Conservation (phyloP, 2,888 invertebrate species). For the Heliconius erato region DNA sequence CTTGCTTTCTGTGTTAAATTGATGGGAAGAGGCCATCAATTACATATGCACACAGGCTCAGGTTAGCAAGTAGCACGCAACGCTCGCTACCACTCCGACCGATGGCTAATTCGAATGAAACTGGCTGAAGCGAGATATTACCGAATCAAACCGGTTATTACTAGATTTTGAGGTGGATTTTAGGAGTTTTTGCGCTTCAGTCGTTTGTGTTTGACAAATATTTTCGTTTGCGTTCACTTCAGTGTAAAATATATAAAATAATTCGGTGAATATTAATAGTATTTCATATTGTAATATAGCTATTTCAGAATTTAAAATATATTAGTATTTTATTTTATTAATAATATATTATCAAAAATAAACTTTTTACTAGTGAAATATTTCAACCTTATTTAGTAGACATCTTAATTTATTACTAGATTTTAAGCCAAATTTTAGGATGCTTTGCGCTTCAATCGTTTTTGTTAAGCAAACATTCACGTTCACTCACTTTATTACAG, state of each 20-base stretch:
- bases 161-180: conserved; percentile 59
- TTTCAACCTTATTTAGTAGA: too few species aligned
- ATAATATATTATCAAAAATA: too few species aligned
- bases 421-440: background rate
- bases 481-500: conserved; percentile 8
- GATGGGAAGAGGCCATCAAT: conserved; percentile 71
- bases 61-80: conserved; percentile 67
- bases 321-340: too few species aligned
- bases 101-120: conserved; percentile 61
- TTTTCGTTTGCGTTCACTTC: background rate
- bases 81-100: conserved; percentile 61
- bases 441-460: background rate
- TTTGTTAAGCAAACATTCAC: conserved; percentile 10
- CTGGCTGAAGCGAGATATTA: conserved; percentile 57
- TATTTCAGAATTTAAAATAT: background rate
- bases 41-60: conserved; percentile 72
- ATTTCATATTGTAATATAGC: background rate
- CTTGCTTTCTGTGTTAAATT: conserved; percentile 62
- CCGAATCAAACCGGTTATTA: conserved; percentile 58
- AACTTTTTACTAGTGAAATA: too few species aligned
- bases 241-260: background rate
- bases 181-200: conserved; percentile 39
- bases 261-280: background rate
- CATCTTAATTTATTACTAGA: background rate
- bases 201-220: conserved; percentile 8